Evolutionary conservation across 2,113 vertebrate species (phyloP).

Genomic region (Solenodon paradoxus): DNA sequence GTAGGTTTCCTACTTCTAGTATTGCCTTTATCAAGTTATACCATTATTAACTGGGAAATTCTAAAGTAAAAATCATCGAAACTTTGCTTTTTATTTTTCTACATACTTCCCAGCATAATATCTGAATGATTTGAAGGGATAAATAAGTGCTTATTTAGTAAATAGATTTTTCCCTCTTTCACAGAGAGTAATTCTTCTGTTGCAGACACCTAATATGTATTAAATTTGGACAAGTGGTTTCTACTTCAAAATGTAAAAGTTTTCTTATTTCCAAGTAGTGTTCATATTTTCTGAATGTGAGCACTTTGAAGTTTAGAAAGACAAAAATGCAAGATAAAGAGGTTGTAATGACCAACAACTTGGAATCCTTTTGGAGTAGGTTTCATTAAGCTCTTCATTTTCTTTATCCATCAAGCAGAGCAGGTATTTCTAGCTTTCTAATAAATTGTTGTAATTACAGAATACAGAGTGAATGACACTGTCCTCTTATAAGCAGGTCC

Average conservation of each 20-base stretch:
- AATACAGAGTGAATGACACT: slow-evolving; percentile 38
- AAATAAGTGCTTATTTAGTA: not conserved
- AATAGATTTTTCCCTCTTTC: not conserved
- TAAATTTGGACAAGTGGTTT: not conserved
- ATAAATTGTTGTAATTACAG: slow-evolving; percentile 55
- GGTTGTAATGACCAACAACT: not conserved
- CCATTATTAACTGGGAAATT: not conserved
- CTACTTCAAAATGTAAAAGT: not conserved
- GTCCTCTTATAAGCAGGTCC: slow-evolving; percentile 7
- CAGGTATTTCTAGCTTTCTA: slow-evolving; percentile 31
- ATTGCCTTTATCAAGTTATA: not conserved
- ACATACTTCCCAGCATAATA: not conserved
- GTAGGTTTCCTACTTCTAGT: not conserved
- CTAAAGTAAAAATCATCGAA: not conserved
- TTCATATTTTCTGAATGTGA: not conserved
- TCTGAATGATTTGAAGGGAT: not conserved
- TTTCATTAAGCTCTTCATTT: slow-evolving; percentile 1
- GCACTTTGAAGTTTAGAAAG: not conserved
- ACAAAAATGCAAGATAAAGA: not conserved
- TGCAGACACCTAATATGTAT: not conserved
- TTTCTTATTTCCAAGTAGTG: not conserved
- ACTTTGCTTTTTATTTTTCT: not conserved
- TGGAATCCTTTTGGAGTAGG: not conserved
- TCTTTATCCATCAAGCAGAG: slow-evolving; percentile 17
- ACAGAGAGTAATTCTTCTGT: not conserved